A percentile compares a stretch with the other conserved stretches of the same genome.
Evolutionary conservation across 2,113 vertebrate species (phyloP).

Genomic region (Dicentrarchus labrax): DNA sequence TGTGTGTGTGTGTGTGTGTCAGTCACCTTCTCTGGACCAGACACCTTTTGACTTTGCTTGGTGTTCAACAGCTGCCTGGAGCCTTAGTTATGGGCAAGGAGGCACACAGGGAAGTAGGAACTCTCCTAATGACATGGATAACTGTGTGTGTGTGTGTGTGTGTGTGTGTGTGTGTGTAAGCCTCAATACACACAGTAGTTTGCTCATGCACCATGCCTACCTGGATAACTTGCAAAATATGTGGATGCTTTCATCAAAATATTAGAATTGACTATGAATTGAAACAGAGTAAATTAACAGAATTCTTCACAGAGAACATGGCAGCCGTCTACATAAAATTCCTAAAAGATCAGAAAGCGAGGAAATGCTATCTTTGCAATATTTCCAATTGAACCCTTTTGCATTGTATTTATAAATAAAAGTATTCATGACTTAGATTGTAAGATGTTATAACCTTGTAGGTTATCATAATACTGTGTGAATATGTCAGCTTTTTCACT

Average conservation of each 20-base stretch:
- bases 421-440: neutral
- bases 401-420: neutral
- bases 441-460: neutral
- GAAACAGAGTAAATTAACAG: neutral
- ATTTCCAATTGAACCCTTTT: neutral
- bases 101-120: neutral
- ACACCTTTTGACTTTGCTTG: constrained; percentile 30
- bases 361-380: neutral
- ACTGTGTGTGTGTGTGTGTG: neutral
- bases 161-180: neutral
- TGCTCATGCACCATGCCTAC: neutral
- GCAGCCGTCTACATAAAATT: neutral
- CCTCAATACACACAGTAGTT: neutral
- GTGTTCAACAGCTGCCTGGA: constrained; percentile 23
- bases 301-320: neutral
- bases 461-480: neutral
- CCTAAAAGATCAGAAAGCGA: neutral
- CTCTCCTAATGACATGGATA: neutral
- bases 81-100: constrained; percentile 36
- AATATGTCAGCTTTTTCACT: neutral
- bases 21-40: neutral
- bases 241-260: neutral
- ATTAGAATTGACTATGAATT: neutral
- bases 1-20: neutral
- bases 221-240: neutral